These are phyloP conservation scores for Anableps anableps DNA, from an alignment of 2,797 vertebrate genomes.

Conservation along the genomic window DNA sequence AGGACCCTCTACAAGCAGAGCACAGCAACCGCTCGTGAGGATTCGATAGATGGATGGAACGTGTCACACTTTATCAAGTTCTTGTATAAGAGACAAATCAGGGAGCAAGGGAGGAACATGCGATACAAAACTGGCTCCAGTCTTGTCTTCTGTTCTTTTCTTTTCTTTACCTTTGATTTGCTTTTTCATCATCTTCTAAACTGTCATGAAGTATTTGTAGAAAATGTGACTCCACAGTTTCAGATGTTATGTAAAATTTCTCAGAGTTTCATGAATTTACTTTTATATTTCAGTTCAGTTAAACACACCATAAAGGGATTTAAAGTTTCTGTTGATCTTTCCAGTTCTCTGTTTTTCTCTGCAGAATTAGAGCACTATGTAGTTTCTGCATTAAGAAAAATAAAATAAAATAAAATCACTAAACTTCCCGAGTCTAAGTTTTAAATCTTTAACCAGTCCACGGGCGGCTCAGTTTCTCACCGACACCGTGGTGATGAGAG, in stretches of 20 bases:
- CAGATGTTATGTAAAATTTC: neutral
- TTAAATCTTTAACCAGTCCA: slow-evolving; percentile 12
- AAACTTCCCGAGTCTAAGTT: slow-evolving; percentile 15
- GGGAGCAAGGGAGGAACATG: neutral
- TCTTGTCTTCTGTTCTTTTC: slow-evolving; percentile 10
- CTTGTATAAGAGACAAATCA: slow-evolving; percentile 63
- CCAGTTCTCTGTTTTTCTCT: too few relatives aligned
- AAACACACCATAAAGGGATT: neutral
- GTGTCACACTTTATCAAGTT: slow-evolving; percentile 44
- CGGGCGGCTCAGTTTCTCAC: slow-evolving; percentile 38
- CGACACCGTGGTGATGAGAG: slow-evolving; percentile 60
- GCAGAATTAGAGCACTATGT: too few relatives aligned
- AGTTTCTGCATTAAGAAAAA: too few relatives aligned
- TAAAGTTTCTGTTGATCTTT: neutral
- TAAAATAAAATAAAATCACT: neutral
- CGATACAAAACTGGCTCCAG: neutral
- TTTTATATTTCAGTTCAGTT: neutral
- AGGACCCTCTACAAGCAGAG: slow-evolving; percentile 25
- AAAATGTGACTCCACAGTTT: neutral
- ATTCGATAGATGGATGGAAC: slow-evolving; percentile 58
- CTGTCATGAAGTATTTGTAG: neutral
- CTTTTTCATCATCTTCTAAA: neutral
- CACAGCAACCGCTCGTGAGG: slow-evolving; percentile 4
- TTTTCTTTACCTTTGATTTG: slow-evolving; percentile 12
- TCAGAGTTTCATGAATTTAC: neutral